Base-by-base conservation (phyloP, 2,797 vertebrate genomes). In the Bovichtus diacanthus region DNA sequence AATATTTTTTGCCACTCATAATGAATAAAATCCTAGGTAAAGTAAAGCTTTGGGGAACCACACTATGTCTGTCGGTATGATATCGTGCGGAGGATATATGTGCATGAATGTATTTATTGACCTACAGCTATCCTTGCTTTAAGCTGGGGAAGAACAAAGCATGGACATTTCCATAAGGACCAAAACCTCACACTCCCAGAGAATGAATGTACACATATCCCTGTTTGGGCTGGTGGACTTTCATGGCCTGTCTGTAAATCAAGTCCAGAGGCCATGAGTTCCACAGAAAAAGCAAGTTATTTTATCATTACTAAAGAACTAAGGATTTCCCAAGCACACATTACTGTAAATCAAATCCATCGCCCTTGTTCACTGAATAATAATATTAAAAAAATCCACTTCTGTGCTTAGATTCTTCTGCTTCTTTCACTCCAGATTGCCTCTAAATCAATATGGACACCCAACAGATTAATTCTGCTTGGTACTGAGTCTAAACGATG, bases 271-370 rank as follows among this genome's bases (percentile, higher is more conserved):
- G 85, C 82, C 65, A 58, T 63, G 68, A 87, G 82, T 60, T 73
- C 47, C 49, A 63, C 69, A 54, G 47, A 82, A 87, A 90, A 88
- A 83, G 19, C 80, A 88, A 81, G 82, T 87, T 90, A 89, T 91
- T 92, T 84, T 87, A 90, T 92, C 83, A 91, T 91, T 91, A 90
- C 72, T 64, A 61, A 81, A 86, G 76, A 90, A 89, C 83, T 84
- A 84, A 92, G 87, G 79, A 83, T 82, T 87, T 91, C 87, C 87
- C 73, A 80, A 87, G 84, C 78, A 86, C 70, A 87, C 70, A 88
- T 92, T 88, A 89, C 81, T 77, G 80, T 88, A 92, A 92, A 95
- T 92, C 85, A 88, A 91, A 87, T 77, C 74, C 75, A 90, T 74
- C 38, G 39, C 77, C 71, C 38, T 84, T 84, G 78, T 87, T 87